Conservation (phyloP, 2,888 invertebrate species). For the Troides helena region DNA sequence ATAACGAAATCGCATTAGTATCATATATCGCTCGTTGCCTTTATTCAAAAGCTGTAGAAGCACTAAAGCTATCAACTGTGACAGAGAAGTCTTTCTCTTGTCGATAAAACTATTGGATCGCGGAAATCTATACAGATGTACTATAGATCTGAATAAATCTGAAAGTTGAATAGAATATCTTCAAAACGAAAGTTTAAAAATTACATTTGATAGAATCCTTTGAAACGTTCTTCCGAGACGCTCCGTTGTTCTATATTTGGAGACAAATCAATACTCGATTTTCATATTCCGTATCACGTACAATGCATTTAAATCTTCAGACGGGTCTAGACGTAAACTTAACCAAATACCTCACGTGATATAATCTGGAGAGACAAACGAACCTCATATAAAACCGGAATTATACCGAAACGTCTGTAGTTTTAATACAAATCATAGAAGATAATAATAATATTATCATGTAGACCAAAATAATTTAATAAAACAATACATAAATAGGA, state of each 20-base stretch:
- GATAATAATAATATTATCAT: no score
- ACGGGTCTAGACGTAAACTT: constrained; percentile 71
- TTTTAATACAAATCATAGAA: no score
- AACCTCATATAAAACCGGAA: no score
- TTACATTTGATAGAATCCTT: constrained; percentile 25
- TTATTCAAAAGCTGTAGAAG: no score
- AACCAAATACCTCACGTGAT: constrained; percentile 65
- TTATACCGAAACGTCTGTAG: no score
- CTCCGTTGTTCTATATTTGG: constrained; percentile 38
- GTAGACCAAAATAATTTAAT: no score
- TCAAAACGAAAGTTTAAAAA: constrained; percentile 15
- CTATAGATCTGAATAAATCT: neutral
- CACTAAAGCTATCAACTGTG: no score
- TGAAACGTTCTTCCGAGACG: constrained; percentile 23
- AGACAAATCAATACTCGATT: constrained; percentile 54
- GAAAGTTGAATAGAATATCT: neutral
- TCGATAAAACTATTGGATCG: neutral
- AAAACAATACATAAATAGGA: no score
- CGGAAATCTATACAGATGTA: neutral
- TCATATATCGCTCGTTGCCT: no score
- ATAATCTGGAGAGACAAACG: neutral
- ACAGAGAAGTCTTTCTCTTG: no score
- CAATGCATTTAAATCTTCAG: constrained; percentile 74
- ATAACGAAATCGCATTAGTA: no score
- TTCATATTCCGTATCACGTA: constrained; percentile 68